Conservation (phyloP, 2,113 vertebrate genomes). For the Canis aureus region DNA sequence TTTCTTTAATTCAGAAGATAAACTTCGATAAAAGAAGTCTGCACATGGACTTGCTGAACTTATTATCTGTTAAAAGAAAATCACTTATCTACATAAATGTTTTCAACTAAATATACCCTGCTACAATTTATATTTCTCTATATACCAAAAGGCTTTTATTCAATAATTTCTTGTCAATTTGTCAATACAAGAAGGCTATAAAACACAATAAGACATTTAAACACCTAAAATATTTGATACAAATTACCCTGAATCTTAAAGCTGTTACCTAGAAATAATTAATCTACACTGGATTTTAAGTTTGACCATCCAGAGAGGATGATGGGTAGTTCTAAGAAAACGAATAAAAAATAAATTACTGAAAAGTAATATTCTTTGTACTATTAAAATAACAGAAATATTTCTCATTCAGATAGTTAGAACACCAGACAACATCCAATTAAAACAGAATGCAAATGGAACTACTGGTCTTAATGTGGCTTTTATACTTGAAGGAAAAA, state of each 20-base stretch:
- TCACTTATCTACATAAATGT: neutral
- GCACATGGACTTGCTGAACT: conserved; percentile 97
- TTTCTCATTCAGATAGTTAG: conserved; percentile 45
- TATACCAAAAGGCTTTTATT: neutral
- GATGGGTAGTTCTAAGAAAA: conserved; percentile 33
- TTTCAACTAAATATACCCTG: conserved; percentile 22
- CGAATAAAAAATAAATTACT: neutral
- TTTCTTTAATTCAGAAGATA: conserved; percentile 86
- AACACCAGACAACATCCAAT: neutral
- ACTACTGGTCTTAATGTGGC: neutral
- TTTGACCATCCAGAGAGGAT: neutral
- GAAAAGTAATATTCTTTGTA: neutral
- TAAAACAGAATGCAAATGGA: neutral
- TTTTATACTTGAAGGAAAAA: conserved; percentile 1
- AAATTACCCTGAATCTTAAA: conserved; percentile 40
- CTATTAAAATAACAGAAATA: conserved; percentile 19
- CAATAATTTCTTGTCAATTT: conserved; percentile 14
- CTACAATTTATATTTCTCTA: conserved; percentile 18
- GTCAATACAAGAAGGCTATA: neutral
- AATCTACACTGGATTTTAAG: neutral
- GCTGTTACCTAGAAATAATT: neutral
- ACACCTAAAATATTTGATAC: conserved; percentile 8
- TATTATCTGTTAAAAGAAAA: conserved; percentile 91
- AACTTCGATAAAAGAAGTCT: conserved; percentile 96
- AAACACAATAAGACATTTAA: neutral